Evolutionary conservation across 2,888 invertebrate species (phyloP).

Genomic region (Leptopilina syphax): DNA sequence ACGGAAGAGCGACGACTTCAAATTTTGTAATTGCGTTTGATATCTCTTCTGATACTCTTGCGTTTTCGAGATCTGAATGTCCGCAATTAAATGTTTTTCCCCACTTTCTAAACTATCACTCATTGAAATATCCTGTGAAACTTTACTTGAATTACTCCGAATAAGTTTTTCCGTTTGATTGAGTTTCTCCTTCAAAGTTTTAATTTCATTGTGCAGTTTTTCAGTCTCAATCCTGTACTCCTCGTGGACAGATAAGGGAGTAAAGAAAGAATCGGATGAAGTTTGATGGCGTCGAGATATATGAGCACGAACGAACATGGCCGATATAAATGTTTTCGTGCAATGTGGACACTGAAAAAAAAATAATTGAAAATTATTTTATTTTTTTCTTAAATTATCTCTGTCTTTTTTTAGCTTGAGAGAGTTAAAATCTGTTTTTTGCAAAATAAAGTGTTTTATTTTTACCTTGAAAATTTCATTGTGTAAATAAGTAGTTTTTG

Average conservation of each 20-base stretch:
- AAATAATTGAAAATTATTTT: neutral
- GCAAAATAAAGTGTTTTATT: neutral
- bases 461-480: slow-evolving; percentile 73
- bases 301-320: slow-evolving; percentile 82
- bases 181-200: slow-evolving; percentile 81
- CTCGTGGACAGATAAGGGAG: slow-evolving; percentile 68
- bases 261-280: slow-evolving; percentile 58
- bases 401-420: too few relatives aligned
- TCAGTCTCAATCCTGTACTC: slow-evolving; percentile 80
- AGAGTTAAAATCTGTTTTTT: too few relatives aligned
- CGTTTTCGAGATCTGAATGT: neutral
- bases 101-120: slow-evolving; percentile 45
- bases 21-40: slow-evolving; percentile 67
- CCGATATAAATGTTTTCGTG: slow-evolving; percentile 83
- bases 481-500: slow-evolving; percentile 65
- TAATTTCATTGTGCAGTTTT: slow-evolving; percentile 82
- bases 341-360: slow-evolving; percentile 81
- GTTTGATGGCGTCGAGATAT: slow-evolving; percentile 80
- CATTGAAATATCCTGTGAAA: slow-evolving; percentile 38
- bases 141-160: slow-evolving; percentile 70
- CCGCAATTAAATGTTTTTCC: neutral
- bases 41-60: slow-evolving; percentile 64
- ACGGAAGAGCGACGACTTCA: slow-evolving; percentile 67
- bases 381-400: too few relatives aligned
- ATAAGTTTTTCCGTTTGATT: slow-evolving; percentile 81